A percentile compares a stretch with the other conserved stretches of the same genome.
Conservation (phyloP, 1,140 invertebrate genomes). For the Drosophila nikananu region DNA sequence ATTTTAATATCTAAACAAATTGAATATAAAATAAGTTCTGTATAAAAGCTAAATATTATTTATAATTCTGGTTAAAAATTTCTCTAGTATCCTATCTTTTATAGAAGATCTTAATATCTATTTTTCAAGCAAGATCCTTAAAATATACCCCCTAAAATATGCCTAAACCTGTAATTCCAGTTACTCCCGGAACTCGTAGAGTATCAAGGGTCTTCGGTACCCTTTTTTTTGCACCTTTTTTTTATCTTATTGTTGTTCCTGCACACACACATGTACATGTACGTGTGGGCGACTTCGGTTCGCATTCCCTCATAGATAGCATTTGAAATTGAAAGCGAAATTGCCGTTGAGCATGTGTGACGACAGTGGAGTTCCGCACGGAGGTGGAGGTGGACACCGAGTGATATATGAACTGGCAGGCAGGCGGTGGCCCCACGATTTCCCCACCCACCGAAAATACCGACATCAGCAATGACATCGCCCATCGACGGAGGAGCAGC, state of each 20-base stretch:
- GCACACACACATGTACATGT: slow-evolving; percentile 9
- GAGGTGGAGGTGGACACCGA: slow-evolving; percentile 23
- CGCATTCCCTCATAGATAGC: slow-evolving; percentile 73
- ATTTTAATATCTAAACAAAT: background rate
- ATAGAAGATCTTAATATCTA: no score
- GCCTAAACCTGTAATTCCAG: background rate
- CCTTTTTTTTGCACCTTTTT: slow-evolving; percentile 33
- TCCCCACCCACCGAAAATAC: slow-evolving; percentile 30
- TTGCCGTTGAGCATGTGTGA: slow-evolving; percentile 80
- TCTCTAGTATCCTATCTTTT: no score
- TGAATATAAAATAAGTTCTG: background rate
- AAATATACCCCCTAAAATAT: background rate
- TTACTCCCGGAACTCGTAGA: background rate
- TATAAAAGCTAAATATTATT: no score
- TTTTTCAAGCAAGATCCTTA: background rate
- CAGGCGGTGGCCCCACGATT: slow-evolving; percentile 36
- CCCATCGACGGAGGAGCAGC: slow-evolving; percentile 29
- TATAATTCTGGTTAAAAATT: background rate
- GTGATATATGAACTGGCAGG: slow-evolving; percentile 81
- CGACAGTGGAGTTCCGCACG: slow-evolving; percentile 47
- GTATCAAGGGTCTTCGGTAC: slow-evolving; percentile 26
- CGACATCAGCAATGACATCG: slow-evolving; percentile 49
- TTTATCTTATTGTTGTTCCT: slow-evolving; percentile 39
- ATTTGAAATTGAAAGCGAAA: slow-evolving; percentile 84
- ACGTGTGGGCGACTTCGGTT: slow-evolving; percentile 48